Evolutionary conservation across 2,888 invertebrate species (phyloP), one percentile per base, ranked within the genome.

Genomic region (Yponomeuta sedellus): DNA sequence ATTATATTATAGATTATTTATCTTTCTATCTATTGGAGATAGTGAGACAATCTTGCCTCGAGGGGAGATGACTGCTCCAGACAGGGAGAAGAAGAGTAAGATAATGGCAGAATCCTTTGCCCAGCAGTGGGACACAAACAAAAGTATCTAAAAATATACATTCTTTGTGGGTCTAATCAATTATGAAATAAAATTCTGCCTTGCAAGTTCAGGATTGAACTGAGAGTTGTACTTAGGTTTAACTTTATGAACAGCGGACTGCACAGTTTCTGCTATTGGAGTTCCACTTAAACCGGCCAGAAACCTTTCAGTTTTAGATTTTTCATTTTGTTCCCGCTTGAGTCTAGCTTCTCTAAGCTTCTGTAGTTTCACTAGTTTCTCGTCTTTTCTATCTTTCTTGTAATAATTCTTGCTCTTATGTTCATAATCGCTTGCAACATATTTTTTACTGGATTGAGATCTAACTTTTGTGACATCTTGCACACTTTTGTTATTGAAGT

Each of bases 191-290:
- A 86, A 93, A 88, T 97, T 97, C 86, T 97, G 97, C 75, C 96
- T 94, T 16, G 97, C 97, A 65, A 97, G 81, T 82, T 96, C 94
- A 20, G 99, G 99, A 91, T 98, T 99, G 83, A 98, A 99, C 82
- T 99, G 98, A 2, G 98, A 98, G 88, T 98, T 98, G 80, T 99
- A 99, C 85, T 96, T 96, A 76, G 96, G 95, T 71, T 93, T 92
- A 34, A 94, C 83, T 70, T 73, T 75, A 64, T 81, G 81, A 62
- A 80, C 74, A 58, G 77, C 71, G 65, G 71, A 16, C 66, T 61
- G 72, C 71, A 12, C 16, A 70, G 66, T 66, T 66, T 68, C 61
- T 57, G 70, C 66, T 63, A 68, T 75, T 72, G 25, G 75, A 70
- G 75, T 68, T n/a, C 77, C 82, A 71, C 93, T 90, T 2, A 95